Percentiles rank a stretch among this genome's conserved stretches.
Evolutionary conservation across 2,113 vertebrate species (phyloP).

Genomic region (Chroicocephalus ridibundus): DNA sequence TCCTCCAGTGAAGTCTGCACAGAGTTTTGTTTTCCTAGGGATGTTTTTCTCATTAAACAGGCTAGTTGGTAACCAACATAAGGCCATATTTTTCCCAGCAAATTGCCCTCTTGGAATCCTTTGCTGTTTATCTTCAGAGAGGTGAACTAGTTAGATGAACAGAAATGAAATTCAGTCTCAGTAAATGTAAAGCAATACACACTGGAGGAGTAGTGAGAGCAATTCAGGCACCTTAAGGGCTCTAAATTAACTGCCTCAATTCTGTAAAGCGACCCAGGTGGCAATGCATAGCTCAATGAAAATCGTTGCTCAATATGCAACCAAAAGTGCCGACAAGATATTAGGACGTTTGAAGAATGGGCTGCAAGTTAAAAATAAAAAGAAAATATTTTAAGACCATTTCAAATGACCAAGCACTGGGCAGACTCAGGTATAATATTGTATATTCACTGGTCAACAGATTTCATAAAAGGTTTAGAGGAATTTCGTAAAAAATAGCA

Average conservation of each 20-base stretch:
- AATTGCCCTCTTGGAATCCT: background rate
- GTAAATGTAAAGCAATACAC: background rate
- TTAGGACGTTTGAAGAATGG: background rate
- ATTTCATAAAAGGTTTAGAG: background rate
- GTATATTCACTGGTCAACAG: background rate
- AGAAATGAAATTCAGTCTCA: conserved; percentile 4
- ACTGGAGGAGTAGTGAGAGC: background rate
- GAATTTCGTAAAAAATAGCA: background rate
- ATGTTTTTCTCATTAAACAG: background rate
- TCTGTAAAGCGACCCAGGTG: background rate
- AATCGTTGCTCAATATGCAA: background rate
- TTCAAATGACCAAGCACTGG: background rate
- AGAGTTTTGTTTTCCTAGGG: background rate
- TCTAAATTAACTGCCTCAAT: background rate
- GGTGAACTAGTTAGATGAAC: background rate
- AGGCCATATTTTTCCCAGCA: background rate
- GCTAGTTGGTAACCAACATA: background rate
- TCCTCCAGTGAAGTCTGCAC: background rate
- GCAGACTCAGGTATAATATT: background rate
- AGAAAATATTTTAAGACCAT: background rate
- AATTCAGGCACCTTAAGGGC: background rate
- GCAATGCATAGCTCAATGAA: background rate
- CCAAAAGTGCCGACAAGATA: background rate
- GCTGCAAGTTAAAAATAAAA: background rate
- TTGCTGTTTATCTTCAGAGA: background rate